phyloP scores from a whole-genome alignment of 2,888 invertebrate genomes.

The Troides helena region DNA sequence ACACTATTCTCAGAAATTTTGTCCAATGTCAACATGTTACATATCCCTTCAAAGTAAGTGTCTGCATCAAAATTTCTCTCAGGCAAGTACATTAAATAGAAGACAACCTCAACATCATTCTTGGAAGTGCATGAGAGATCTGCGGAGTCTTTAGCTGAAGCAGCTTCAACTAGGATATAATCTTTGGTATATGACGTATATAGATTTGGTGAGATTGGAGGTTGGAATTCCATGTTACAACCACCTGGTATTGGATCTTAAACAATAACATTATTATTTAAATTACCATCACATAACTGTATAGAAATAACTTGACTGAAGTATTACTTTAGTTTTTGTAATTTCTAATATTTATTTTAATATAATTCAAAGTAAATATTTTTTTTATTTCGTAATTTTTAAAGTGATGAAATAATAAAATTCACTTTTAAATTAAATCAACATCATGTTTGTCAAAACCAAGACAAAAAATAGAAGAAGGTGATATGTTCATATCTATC shows the following conservation, averaged over 20 bases:
- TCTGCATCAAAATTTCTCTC: conserved; percentile 77
- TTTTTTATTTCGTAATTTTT: no score
- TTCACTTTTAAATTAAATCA: no score
- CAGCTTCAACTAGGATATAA: conserved; percentile 76
- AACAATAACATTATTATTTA: conserved; percentile 37
- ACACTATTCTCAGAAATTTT: conserved; percentile 74
- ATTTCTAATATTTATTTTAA: neutral
- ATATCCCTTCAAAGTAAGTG: conserved; percentile 81
- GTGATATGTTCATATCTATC: no score
- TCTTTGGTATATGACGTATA: conserved; percentile 51
- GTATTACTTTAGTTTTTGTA: neutral
- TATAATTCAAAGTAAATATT: no score
- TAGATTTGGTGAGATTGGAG: conserved; percentile 82
- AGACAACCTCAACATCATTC: conserved; percentile 55
- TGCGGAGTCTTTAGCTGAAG: conserved; percentile 65
- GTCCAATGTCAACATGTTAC: conserved; percentile 81
- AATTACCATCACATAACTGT: neutral
- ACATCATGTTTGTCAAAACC: no score
- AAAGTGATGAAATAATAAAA: no score
- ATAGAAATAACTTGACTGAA: neutral
- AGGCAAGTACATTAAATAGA: conserved; percentile 83
- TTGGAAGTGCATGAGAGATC: conserved; percentile 45
- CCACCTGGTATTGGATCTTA: conserved; percentile 89
- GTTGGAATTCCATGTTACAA: conserved; percentile 85
- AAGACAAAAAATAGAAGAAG: no score